These are phyloP conservation scores for Bubo bubo DNA, from an alignment of 2,113 vertebrate genomes.

Conservation along the genomic window DNA sequence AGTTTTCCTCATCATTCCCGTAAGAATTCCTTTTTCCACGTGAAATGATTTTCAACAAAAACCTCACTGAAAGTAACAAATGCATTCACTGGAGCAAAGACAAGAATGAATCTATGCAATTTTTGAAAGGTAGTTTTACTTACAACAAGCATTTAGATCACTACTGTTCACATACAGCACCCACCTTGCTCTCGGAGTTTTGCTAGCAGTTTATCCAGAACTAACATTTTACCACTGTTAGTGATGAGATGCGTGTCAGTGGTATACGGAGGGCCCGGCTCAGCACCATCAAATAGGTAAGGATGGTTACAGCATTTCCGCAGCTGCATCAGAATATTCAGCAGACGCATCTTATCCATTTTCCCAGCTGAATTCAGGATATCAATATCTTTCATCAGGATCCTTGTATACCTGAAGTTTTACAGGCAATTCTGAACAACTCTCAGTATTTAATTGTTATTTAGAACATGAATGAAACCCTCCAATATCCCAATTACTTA, in stretches of 20 bases:
- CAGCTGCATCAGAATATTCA: constrained; percentile 91
- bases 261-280: constrained; percentile 89
- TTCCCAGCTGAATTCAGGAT: constrained; percentile 90
- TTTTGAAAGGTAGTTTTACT: neutral
- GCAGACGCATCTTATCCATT: constrained; percentile 90
- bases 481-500: neutral
- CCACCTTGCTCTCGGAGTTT: constrained; percentile 88
- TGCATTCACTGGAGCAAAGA: neutral
- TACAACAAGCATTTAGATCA: neutral
- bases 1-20: neutral
- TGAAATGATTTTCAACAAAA: neutral
- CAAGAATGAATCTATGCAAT: neutral
- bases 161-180: neutral
- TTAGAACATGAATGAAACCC: neutral
- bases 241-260: constrained; percentile 88
- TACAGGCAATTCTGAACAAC: constrained; percentile 26
- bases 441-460: neutral
- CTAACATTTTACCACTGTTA: constrained; percentile 91
- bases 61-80: neutral
- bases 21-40: neutral
- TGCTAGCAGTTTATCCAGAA: constrained; percentile 85
- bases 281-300: constrained; percentile 89
- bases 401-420: constrained; percentile 86
- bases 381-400: constrained; percentile 92
- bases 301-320: constrained; percentile 91